phyloP scores from a whole-genome alignment of 2,888 invertebrate genomes.

The Drosophila helvetica region DNA sequence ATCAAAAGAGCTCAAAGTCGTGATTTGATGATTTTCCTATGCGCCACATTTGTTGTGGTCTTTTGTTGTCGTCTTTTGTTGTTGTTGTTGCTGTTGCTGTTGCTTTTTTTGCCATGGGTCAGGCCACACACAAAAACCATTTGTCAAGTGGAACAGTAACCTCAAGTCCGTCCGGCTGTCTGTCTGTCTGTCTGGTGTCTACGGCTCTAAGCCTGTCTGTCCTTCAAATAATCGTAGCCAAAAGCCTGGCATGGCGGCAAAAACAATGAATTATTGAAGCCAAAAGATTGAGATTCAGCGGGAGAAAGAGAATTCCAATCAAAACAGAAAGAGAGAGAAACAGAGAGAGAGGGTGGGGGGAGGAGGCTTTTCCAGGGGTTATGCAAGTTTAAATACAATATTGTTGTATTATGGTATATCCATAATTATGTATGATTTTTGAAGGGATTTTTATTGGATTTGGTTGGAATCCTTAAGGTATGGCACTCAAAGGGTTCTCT shows the following conservation, averaged over 20 bases:
- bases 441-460: neutral
- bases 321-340: conserved; percentile 1
- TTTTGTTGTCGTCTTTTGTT: conserved; percentile 12
- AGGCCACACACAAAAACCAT: conserved; percentile 41
- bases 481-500: too few species aligned
- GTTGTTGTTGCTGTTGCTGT: conserved; percentile 23
- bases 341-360: neutral
- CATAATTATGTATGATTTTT: too few species aligned
- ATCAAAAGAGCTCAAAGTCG: conserved; percentile 73
- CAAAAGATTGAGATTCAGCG: conserved; percentile 26
- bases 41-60: conserved; percentile 13
- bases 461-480: neutral
- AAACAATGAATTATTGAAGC: conserved; percentile 47
- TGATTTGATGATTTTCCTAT: conserved; percentile 76
- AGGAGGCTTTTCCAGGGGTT: neutral
- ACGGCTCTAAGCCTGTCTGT: conserved; percentile 43
- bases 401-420: too few species aligned
- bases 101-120: conserved; percentile 26
- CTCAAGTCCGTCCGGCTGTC: conserved; percentile 16
- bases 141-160: conserved; percentile 56
- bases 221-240: conserved; percentile 47
- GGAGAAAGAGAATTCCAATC: conserved; percentile 37
- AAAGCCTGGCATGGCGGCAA: conserved; percentile 36
- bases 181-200: conserved; percentile 15
- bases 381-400: neutral